Evolutionary conservation across 2,797 vertebrate species (phyloP).

Genomic region (Australoheros facetus): DNA sequence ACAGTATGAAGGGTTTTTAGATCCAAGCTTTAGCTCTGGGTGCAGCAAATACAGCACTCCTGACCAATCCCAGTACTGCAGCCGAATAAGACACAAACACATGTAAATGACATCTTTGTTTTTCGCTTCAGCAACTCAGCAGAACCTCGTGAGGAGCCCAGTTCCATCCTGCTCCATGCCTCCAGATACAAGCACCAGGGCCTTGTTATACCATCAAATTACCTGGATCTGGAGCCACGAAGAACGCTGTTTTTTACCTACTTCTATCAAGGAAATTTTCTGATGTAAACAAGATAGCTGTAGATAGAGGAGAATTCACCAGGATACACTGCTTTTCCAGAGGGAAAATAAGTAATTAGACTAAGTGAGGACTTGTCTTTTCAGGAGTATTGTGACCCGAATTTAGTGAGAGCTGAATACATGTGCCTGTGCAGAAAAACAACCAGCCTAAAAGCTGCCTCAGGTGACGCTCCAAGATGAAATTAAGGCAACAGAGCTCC

Average conservation of each 20-base stretch:
- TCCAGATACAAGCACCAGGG: constrained; percentile 14
- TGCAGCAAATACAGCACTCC: constrained; percentile 7
- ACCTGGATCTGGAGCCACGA: constrained; percentile 1
- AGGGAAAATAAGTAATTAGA: constrained; percentile 26
- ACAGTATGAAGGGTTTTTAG: neutral
- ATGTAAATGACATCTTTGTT: constrained; percentile 58
- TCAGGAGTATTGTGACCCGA: constrained; percentile 62
- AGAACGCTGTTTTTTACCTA: neutral
- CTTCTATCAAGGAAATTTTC: constrained; percentile 2
- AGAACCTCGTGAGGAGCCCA: constrained; percentile 25
- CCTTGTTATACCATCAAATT: neutral
- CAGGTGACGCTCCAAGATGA: constrained; percentile 1
- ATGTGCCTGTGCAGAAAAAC: constrained; percentile 37
- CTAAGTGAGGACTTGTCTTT: constrained; percentile 40
- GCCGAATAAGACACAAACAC: constrained; percentile 28
- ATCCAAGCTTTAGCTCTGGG: neutral
- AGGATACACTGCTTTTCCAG: neutral
- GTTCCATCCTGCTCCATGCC: constrained; percentile 15
- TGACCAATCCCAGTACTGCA: constrained; percentile 21
- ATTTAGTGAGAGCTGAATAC: constrained; percentile 57
- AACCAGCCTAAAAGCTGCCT: constrained; percentile 14
- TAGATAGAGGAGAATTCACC: neutral
- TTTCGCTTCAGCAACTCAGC: constrained; percentile 24
- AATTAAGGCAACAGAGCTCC: neutral
- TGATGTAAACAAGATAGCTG: neutral